phyloP scores from a whole-genome alignment of 2,113 vertebrate species.

The Grantiella picta region DNA sequence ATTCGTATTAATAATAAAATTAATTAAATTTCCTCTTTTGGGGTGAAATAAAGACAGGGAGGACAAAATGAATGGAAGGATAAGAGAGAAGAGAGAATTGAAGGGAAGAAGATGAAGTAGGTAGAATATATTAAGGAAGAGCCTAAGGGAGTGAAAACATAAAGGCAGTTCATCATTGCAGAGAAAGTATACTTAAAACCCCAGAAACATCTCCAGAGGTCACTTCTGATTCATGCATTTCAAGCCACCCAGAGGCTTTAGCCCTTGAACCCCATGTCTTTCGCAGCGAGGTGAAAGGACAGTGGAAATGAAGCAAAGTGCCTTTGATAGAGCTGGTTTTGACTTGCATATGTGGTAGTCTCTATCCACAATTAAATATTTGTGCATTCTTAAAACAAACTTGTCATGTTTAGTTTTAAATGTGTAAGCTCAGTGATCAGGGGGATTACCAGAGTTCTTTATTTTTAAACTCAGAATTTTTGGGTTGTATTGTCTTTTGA shows the following conservation, averaged over 20 bases:
- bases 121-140: neutral
- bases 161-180: neutral
- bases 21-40: neutral
- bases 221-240: neutral
- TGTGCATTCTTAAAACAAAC: neutral
- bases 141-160: neutral
- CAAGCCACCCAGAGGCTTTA: neutral
- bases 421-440: neutral
- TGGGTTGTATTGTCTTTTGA: conserved; percentile 19
- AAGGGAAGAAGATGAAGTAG: neutral
- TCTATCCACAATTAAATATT: neutral
- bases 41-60: neutral
- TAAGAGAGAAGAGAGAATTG: neutral
- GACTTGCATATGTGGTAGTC: neutral
- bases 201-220: neutral
- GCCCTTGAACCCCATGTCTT: neutral
- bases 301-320: neutral
- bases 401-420: neutral
- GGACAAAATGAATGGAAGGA: neutral
- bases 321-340: neutral
- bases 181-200: neutral
- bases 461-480: neutral
- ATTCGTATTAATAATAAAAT: neutral
- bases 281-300: neutral
- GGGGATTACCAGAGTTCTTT: neutral